Evolutionary conservation across 2,113 vertebrate genomes (phyloP).

Genomic region (Notothenia rossii): DNA sequence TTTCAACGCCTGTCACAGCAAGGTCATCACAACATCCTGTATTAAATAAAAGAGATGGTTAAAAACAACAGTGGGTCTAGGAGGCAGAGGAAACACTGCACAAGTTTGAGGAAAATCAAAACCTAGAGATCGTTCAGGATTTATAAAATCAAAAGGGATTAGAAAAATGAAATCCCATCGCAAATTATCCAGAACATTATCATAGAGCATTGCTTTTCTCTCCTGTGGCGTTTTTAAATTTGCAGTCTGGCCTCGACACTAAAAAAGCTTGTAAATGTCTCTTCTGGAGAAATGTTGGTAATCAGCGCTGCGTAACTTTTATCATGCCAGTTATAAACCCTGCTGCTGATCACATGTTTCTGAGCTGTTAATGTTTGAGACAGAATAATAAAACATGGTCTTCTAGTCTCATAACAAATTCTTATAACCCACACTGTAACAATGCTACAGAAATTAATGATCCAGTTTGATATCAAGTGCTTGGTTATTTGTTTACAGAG

Average conservation of each 20-base stretch:
- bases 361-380: slow-evolving; percentile 38
- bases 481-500: slow-evolving; percentile 24
- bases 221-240: slow-evolving; percentile 45
- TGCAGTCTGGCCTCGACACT: slow-evolving; percentile 36
- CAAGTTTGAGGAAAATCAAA: background rate
- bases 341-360: slow-evolving; percentile 10
- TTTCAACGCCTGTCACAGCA: background rate
- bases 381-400: slow-evolving; percentile 41
- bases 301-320: slow-evolving; percentile 45
- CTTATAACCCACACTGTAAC: slow-evolving; percentile 33
- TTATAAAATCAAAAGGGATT: slow-evolving; percentile 28
- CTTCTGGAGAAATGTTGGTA: slow-evolving; percentile 51
- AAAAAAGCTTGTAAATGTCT: slow-evolving; percentile 56
- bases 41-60: background rate
- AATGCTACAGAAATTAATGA: slow-evolving; percentile 37
- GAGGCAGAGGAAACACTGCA: background rate
- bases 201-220: slow-evolving; percentile 1
- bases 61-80: background rate
- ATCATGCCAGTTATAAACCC: slow-evolving; percentile 28
- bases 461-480: slow-evolving; percentile 19
- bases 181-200: slow-evolving; percentile 40
- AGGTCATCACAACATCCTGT: background rate
- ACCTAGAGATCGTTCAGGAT: background rate
- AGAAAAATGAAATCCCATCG: slow-evolving; percentile 33
- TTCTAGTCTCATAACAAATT: slow-evolving; percentile 17